These are phyloP conservation scores for Limnothrissa miodon DNA, from an alignment of 2,113 vertebrate species.

Conservation along the genomic window DNA sequence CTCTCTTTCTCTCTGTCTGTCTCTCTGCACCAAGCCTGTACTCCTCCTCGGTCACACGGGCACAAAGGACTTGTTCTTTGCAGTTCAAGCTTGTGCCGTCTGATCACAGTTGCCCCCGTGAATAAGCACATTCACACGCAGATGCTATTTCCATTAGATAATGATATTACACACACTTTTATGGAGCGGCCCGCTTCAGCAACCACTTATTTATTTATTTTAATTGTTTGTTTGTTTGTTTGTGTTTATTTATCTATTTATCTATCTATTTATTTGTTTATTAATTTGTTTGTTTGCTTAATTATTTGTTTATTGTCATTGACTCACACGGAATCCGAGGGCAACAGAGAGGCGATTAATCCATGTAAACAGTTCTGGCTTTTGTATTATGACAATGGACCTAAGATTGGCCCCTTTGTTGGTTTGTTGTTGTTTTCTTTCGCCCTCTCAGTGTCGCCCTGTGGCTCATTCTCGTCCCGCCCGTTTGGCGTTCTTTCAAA, in stretches of 20 bases:
- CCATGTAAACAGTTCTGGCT: background rate
- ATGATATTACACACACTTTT: constrained; percentile 38
- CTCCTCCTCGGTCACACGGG: constrained; percentile 7
- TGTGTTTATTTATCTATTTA: too few species aligned
- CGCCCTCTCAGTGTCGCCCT: background rate
- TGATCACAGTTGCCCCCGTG: background rate
- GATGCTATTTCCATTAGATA: constrained; percentile 38
- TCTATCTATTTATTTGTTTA: too few species aligned
- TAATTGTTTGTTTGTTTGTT: too few species aligned
- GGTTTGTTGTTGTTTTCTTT: background rate
- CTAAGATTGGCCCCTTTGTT: background rate
- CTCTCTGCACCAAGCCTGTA: background rate
- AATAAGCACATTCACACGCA: constrained; percentile 33
- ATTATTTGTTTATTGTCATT: background rate
- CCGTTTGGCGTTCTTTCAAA: background rate
- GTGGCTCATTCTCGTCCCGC: too few species aligned
- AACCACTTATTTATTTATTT: background rate
- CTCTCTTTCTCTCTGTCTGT: background rate
- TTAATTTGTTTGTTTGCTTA: too few species aligned
- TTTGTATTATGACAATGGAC: background rate
- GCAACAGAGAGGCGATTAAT: background rate
- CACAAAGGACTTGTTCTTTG: constrained; percentile 19
- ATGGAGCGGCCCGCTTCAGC: background rate
- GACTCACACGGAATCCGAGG: background rate
- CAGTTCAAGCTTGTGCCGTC: background rate